Evolutionary conservation across 2,888 invertebrate species (phyloP), one percentile per base, ranked within the genome.

Genomic region (Apotomis turbidana): DNA sequence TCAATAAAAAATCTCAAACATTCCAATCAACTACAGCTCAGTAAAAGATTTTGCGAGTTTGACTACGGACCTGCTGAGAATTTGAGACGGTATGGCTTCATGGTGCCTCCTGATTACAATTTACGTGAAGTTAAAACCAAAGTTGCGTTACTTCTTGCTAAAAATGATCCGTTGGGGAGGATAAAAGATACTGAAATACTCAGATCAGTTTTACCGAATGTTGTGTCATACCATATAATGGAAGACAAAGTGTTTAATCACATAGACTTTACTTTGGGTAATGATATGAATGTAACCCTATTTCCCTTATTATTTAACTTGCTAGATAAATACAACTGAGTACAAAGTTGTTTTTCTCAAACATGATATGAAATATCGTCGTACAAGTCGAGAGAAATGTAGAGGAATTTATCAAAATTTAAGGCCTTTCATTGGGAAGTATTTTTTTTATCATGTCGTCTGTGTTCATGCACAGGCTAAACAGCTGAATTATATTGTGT

Each of bases 81-180:
- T 71, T 49, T 83, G 51, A 36, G 61, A 0, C 15, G 68, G 0
- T 89, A 89, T 52, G 77, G 79, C 0, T 77, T 78, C 0, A 44
- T 12, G 0, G 55, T 61, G 0, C 84, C 88, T 0, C 88, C 88
- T 0, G 68, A 74, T 0, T 89, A 89, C 68, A 78, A 87, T 52
- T 68, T 89, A 61, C 76, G 64, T 8, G 81, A 82, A 66, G 79
- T 88, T 3, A 85, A 78, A 0, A 81, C 84, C 77, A 77, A 77
- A 0, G 69, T 82, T 0, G 81, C 80, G 10, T 75, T 95, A 9
- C 88, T 94, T 71, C 93, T 88, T 71, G 94, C 93, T 9, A 84
- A 81, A 1, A 93, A 94, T 58, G 95, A 95, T 77, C 91, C 89
- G 81, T 77, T 95, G n/a, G 90, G 95, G 0, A 77, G 80, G 0